These are phyloP conservation scores for Callocephalon fimbriatum DNA, from an alignment of 2,113 vertebrate genomes.

Conservation along the genomic window DNA sequence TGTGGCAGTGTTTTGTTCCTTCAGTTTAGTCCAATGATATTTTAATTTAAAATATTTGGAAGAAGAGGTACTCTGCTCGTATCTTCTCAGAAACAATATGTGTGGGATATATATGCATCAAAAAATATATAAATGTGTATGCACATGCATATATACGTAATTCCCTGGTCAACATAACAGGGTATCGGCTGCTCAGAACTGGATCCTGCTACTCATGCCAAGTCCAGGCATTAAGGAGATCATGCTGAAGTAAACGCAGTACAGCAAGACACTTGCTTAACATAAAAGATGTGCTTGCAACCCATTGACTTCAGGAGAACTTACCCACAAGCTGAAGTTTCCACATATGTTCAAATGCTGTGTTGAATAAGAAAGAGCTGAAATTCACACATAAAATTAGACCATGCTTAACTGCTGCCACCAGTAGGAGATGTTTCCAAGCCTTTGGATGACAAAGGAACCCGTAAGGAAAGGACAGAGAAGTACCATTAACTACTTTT, in stretches of 20 bases:
- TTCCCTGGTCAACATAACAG: fast-evolving
- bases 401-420: neutral
- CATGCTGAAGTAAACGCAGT: neutral
- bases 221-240: neutral
- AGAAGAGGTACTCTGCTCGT: neutral
- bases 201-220: neutral
- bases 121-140: neutral
- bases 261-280: neutral
- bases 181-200: neutral
- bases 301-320: neutral
- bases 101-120: neutral
- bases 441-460: neutral
- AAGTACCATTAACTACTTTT: neutral
- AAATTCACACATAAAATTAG: neutral
- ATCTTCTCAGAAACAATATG: neutral
- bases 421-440: neutral
- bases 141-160: no score
- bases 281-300: neutral
- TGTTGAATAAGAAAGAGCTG: neutral
- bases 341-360: neutral
- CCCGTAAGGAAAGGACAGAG: neutral
- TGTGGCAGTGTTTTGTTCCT: neutral
- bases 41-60: neutral
- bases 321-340: neutral
- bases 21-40: neutral